Percentiles rank a stretch among this genome's conserved stretches.
Conservation (phyloP, 2,113 vertebrate species). For the Saccopteryx leptura region DNA sequence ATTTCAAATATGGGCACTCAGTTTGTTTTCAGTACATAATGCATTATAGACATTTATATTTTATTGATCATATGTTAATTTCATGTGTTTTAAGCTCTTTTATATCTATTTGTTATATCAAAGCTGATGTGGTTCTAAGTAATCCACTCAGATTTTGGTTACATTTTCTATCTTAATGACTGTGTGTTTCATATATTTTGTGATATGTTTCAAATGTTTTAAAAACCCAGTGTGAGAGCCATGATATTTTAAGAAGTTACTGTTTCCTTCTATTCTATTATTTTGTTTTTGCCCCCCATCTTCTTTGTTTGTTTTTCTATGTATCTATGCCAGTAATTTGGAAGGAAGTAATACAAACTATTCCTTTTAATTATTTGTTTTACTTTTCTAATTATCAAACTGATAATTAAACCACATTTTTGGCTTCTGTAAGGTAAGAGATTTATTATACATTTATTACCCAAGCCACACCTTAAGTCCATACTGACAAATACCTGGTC, state of each 20-base stretch:
- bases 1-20: background rate
- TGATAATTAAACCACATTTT: background rate
- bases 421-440: background rate
- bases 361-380: background rate
- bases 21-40: background rate
- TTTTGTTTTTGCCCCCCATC: background rate
- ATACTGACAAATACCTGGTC: background rate
- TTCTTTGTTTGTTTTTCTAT: background rate
- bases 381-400: background rate
- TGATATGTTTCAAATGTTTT: background rate
- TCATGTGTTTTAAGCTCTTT: background rate
- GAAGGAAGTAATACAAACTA: background rate
- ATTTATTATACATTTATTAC: background rate
- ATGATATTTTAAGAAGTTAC: background rate
- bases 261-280: background rate
- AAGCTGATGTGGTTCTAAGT: background rate
- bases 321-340: background rate
- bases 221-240: background rate
- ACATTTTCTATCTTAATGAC: background rate
- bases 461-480: background rate
- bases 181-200: background rate
- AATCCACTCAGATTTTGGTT: background rate
- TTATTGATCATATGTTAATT: background rate
- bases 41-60: background rate
- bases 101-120: background rate